Base-by-base conservation (phyloP, 2,888 invertebrate species). In the Scaptomyza reducta region DNA sequence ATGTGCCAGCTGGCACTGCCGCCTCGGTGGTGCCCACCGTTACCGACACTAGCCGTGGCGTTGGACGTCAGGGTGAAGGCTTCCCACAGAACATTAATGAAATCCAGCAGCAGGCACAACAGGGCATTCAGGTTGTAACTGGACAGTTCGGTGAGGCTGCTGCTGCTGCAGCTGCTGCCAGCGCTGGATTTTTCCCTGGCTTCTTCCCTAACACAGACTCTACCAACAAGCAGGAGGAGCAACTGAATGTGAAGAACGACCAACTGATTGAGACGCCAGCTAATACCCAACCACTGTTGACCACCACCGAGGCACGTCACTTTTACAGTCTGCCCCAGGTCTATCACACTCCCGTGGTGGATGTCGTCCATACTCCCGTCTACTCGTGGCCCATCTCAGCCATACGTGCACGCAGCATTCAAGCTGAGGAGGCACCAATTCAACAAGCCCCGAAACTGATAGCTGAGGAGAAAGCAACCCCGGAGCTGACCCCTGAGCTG, bases 351-450 rank as follows among this genome's bases (percentile, higher is more conserved):
- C 90, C 90, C 6, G 77, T 90, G 22, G 84, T 90, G n/a, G 90
- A 90, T 67, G 84, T 89, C 49, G 79, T 90, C 3, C 90, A 88
- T 42, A 61, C 81, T 0, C 90, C 90, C 1, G 74, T 90, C 38
- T 77, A 88, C 40, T 65, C 83, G 40, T 78, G 79, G 51, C 90
- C 90, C 45, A 66, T 89, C 33, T 69, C 83, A 0, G 79, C 89
- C 25, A 78, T 90, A 13, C 87, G 90, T 9, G 90, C 90, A 4
- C 90, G 90, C 50, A 90, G 90, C 65, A 70, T 90, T 62, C 77
- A 79, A 42, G 46, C 70, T 9, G 77, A 79, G 7, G 68, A 57
- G 35, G 63, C 67, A 27, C 73, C 77, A 10, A 33, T 54, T n/a
- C 72, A 47, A 53, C 66, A 51, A 45, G 4, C 35, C 56, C 69